Base-by-base conservation (phyloP, 1,140 invertebrate genomes). In the Hestina assimilis region DNA sequence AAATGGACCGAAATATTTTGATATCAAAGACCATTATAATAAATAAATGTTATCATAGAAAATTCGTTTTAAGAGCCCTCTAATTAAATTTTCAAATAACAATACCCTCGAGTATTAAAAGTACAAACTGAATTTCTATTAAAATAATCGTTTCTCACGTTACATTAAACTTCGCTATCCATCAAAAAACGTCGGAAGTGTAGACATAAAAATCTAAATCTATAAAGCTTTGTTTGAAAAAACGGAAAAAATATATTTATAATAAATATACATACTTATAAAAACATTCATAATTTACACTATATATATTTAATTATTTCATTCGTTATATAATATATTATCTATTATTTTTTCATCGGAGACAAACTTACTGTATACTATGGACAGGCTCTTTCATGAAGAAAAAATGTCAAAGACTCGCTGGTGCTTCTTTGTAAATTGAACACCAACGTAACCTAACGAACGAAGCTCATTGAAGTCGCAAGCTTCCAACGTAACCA, bases 101-200 rank as follows among this genome's bases (percentile, higher is more conserved):
- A 38, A 38, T 19, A 9, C 4, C 9, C n/a, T 19, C 33, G 33
- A 33, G 12, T 14, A 53, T 26, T 59, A 46, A 29, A 42, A 53
- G 40, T 24, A 33, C 20, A 43, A 60, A 50, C 42, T 20, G 14
- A 55, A 35, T 43, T 48, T 29, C 33, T 63, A 51, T 14, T 63
- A 67, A 60, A 70, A 65, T 64, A 58, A 50, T 68, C 71, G 54
- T 72, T 43, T 57, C 64, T 72, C 75, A 81, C 63, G 47, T 66
- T 70, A 78, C 69, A 80, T 67, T 65, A 57, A 67, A 69, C 58
- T 70, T 61, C 56, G 66, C 60, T 66, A 66, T 66, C 66, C 65
- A 67, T 57, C 45, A 48, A 54, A 65, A n/a, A 61, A 57, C 48
- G 57, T 68, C 61, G 52, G 64, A 75, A 68, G 61, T 70, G 60